Evolutionary conservation across 1,140 invertebrate genomes (phyloP), one percentile per base, ranked within the genome.

Genomic region (Hermetia illucens): DNA sequence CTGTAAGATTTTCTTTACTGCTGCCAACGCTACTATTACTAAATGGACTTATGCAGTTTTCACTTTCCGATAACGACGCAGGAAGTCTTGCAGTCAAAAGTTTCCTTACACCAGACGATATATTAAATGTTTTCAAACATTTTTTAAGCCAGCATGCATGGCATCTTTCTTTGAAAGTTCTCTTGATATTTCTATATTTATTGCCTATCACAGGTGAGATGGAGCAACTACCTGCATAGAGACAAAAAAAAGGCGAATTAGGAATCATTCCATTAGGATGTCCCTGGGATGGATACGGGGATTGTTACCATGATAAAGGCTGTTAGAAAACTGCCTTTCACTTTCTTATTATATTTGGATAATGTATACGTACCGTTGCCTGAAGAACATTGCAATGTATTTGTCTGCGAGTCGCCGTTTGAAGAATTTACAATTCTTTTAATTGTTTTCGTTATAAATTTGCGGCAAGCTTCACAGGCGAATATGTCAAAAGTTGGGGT

Each of bases 101-200:
- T 38, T 72, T 61, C 49, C 72, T 72, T 34, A 82, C 65, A 10
- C 65, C 68, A 29, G 69, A 59, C 36, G 82, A 78, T 48, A 88
- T 72, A 58, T 82, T 77, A 57, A 85, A 84, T 33, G 76, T 73
- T 45, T 77, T 74, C 12, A 89, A 56, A 55, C 84, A 87, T 65
- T 83, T 75, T 58, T 84, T 84, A 3, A 90, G 63, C 83, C 84
- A 88, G 53, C 85, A 90, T n/a, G 82, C 82, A 38, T 79, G 75
- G 62, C 85, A 88, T 27, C 82, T 62, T 30, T 72, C 68, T 49
- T 75, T 77, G 49, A 79, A 79, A 30, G 75, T 70, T 51, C 75
- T 52, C 70, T 68, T 53, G 71, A 65, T 50, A 55, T 82, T 82
- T 71, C 75, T 79, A 38, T 79, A 69, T 46, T 77, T 76, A 45